Conservation (phyloP, 2,113 vertebrate species). For the Pollimyrus isidori region DNA sequence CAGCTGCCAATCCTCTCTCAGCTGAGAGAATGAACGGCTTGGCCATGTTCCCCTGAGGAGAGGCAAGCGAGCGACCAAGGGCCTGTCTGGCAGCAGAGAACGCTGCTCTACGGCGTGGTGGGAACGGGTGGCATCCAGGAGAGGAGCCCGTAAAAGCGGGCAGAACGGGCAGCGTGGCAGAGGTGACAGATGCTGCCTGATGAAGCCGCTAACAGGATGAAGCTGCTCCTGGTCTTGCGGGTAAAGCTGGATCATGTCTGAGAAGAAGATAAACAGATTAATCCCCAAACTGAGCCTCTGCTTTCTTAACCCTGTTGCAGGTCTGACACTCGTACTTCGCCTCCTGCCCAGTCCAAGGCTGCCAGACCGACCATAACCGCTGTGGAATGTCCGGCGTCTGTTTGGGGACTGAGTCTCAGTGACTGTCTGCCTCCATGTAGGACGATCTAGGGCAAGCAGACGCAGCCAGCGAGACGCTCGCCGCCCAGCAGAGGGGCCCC, state of each 20-base stretch:
- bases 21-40: neutral
- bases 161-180: conserved; percentile 20
- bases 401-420: neutral
- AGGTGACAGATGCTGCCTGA: conserved; percentile 67
- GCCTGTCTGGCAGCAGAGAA: neutral
- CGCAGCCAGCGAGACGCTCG: neutral
- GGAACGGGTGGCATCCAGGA: neutral
- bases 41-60: conserved; percentile 22
- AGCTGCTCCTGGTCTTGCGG: conserved; percentile 58
- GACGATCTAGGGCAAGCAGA: neutral
- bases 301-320: conserved; percentile 66
- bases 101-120: neutral
- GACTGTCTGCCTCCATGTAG: neutral
- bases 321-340: conserved; percentile 42
- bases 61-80: conserved; percentile 9
- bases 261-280: conserved; percentile 87
- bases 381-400: conserved; percentile 9
- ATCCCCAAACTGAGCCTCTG: conserved; percentile 67
- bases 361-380: neutral
- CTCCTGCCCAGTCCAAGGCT: conserved; percentile 7
- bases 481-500: conserved; percentile 19
- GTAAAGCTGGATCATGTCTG: conserved; percentile 85
- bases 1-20: neutral
- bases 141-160: conserved; percentile 7
- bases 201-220: conserved; percentile 87